Evolutionary conservation across 2,113 vertebrate genomes (phyloP), one percentile per base, ranked within the genome.

Genomic region (Agelaius tricolor): DNA sequence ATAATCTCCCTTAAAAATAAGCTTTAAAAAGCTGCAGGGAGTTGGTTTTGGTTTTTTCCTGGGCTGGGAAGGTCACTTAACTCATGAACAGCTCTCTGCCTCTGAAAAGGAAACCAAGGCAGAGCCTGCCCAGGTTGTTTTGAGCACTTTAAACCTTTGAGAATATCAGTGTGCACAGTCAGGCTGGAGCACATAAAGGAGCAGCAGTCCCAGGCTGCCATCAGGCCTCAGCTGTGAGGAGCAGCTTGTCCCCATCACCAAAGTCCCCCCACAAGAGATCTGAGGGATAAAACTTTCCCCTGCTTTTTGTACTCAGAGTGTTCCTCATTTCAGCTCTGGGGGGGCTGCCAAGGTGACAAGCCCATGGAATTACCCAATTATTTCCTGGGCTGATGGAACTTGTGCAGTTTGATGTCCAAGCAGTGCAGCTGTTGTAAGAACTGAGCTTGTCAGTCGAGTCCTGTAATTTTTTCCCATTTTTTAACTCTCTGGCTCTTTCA

Each of bases 81-180:
- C 4, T 72, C 1, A 0, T 46, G 30, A 59, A 61, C 5, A 69
- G 6, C 33, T 67, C 55, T 61, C 30, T 37, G 4, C 41, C 23
- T 71, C 39, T 68, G 44, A 22, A 63, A 41, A 81, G 10, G 12
- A 71, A 65, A 61, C 5, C 10, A 39, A 22, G 7, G 41, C 24
- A 76, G 49, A 52, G 43, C 20, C 74, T 80, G 46, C 27, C n/a
- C 37, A 37, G 49, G 18, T 10, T 68, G 49, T 33, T 59, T 6
- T 16, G 9, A 73, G 37, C 31, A 6, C 28, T 74, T 85, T 12
- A 24, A 59, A 63, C 13, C 28, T 51, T 10, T 46, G 22, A 15
- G 20, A 47, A 5, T 6, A 52, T 9, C 3, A 0, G 18, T 30
- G 31, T 49, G 10, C 3, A 4, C 22, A 58, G 15, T 9, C 39